phyloP scores from a whole-genome alignment of 1,140 invertebrate genomes.

The Meloidogyne chitwoodi region DNA sequence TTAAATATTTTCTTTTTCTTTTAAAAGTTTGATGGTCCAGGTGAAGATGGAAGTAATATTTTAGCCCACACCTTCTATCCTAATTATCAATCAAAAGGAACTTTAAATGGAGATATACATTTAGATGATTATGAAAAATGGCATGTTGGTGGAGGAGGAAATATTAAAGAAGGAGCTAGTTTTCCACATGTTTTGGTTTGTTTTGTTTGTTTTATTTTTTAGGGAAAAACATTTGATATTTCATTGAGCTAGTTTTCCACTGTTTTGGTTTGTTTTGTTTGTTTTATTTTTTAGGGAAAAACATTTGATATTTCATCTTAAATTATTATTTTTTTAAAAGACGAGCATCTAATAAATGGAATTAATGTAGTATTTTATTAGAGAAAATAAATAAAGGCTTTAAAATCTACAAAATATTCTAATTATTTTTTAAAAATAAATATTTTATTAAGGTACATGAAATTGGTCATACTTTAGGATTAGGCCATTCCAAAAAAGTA shows the following conservation, averaged over 20 bases:
- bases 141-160: slow-evolving; percentile 30
- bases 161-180: slow-evolving; percentile 41
- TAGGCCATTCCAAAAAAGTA: slow-evolving; percentile 49
- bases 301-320: too few relatives aligned
- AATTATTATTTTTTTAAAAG: too few relatives aligned
- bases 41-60: slow-evolving; percentile 40
- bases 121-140: slow-evolving; percentile 51
- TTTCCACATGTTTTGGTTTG: slow-evolving; percentile 50
- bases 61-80: slow-evolving; percentile 53
- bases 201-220: slow-evolving; percentile 40
- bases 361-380: too few relatives aligned
- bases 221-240: too few relatives aligned
- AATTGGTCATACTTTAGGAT: slow-evolving; percentile 48
- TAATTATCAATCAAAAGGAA: slow-evolving; percentile 40
- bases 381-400: too few relatives aligned
- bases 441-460: slow-evolving; percentile 36
- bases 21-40: slow-evolving; percentile 47
- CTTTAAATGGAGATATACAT: slow-evolving; percentile 51
- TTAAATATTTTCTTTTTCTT: too few relatives aligned
- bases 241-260: slow-evolving; percentile 49
- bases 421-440: too few relatives aligned
- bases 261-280: slow-evolving; percentile 48
- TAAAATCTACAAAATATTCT: too few relatives aligned
- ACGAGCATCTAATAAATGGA: too few relatives aligned
- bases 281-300: too few relatives aligned